phyloP scores from a whole-genome alignment of 1,140 invertebrate genomes.

The Stenopsyche tienmushanensis region DNA sequence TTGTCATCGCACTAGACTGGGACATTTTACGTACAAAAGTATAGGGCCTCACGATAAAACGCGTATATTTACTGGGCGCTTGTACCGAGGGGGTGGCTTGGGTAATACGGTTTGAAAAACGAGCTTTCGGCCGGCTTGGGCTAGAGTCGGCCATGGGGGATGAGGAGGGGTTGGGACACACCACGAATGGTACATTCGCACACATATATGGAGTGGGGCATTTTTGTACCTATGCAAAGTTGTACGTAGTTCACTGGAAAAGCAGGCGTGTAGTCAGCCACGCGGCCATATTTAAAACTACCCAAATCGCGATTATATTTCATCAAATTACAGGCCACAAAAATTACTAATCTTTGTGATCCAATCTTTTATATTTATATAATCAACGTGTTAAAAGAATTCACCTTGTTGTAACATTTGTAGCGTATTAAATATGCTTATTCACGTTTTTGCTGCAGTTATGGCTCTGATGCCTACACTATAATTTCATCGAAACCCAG shows the following conservation, averaged over 20 bases:
- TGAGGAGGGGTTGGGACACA: not conserved
- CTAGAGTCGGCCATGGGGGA: conserved; percentile 18
- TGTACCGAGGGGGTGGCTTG: conserved; percentile 13
- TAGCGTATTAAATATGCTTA: too few species aligned
- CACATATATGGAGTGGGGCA: conserved; percentile 9
- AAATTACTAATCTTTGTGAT: too few species aligned
- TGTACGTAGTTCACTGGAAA: conserved; percentile 34
- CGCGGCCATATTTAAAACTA: too few species aligned
- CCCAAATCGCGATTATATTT: too few species aligned
- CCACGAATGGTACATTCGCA: not conserved
- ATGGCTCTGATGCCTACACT: too few species aligned
- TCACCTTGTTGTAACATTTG: too few species aligned
- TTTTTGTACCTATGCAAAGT: conserved; percentile 42
- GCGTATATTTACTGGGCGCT: conserved; percentile 38
- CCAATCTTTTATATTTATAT: too few species aligned
- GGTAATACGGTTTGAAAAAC: conserved; percentile 41
- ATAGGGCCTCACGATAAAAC: conserved; percentile 35
- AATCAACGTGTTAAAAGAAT: too few species aligned
- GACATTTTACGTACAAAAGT: conserved; percentile 39
- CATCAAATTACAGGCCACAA: too few species aligned
- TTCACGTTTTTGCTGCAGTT: too few species aligned
- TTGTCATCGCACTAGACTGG: not conserved
- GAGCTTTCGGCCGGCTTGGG: conserved; percentile 30
- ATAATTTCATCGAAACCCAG: too few species aligned
- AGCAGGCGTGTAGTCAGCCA: conserved; percentile 27